These are phyloP conservation scores for Volucella inflata DNA, from an alignment of 2,888 invertebrate genomes.

Conservation along the genomic window DNA sequence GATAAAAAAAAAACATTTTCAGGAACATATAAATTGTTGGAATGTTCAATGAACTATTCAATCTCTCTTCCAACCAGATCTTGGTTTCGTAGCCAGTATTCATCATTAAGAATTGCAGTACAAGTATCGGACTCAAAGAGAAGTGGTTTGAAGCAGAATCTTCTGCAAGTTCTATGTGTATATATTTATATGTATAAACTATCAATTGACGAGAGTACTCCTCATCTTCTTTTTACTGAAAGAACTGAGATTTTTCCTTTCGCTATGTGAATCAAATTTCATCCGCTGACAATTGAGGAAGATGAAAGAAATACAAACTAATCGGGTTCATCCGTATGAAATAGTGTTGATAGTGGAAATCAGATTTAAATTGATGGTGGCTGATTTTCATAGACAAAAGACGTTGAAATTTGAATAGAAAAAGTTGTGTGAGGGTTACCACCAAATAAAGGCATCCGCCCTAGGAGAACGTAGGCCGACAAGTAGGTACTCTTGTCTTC, in stretches of 20 bases:
- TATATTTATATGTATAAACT: neutral
- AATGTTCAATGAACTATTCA: conserved; percentile 70
- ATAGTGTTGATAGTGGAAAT: neutral
- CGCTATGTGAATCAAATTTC: conserved; percentile 45
- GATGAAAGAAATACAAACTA: conserved; percentile 52
- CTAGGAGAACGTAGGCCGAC: too few relatives aligned
- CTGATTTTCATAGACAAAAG: too few relatives aligned
- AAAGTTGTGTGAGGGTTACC: too few relatives aligned
- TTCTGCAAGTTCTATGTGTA: conserved; percentile 18
- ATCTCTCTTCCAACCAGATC: conserved; percentile 29
- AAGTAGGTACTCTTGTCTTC: too few relatives aligned
- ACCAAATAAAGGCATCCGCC: too few relatives aligned
- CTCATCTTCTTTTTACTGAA: conserved; percentile 35
- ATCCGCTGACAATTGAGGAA: conserved; percentile 45
- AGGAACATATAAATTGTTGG: conserved; percentile 59
- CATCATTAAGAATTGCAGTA: conserved; percentile 46
- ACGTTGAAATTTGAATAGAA: too few relatives aligned
- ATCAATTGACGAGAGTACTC: conserved; percentile 50
- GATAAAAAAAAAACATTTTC: conserved; percentile 37
- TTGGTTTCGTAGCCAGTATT: neutral
- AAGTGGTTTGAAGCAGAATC: conserved; percentile 48
- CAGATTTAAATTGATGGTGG: too few relatives aligned
- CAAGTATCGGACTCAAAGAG: conserved; percentile 18
- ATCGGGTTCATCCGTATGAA: conserved; percentile 43
- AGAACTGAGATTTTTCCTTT: conserved; percentile 34